Evolutionary conservation across 2,113 vertebrate genomes (phyloP).

Genomic region (Ceyx margarethae): DNA sequence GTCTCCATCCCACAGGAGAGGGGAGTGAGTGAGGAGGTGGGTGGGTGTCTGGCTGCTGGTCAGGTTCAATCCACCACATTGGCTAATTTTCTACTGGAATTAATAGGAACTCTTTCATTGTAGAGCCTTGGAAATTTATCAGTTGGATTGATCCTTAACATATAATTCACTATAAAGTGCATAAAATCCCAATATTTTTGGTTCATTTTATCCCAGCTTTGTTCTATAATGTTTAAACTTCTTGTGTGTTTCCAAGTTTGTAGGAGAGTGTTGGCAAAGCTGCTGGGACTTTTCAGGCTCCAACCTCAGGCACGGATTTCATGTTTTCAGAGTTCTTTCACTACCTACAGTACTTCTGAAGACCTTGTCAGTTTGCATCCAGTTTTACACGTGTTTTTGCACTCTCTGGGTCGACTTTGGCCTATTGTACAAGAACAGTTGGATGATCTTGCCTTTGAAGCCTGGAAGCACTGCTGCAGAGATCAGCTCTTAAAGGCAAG

Average conservation of each 20-base stretch:
- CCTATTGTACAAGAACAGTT: constrained; percentile 42
- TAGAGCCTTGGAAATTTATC: background rate
- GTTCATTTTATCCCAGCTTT: background rate
- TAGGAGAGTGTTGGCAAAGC: constrained; percentile 28
- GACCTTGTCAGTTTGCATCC: constrained; percentile 49
- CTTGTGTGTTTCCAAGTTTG: background rate
- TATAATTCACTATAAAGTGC: background rate
- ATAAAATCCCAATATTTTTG: background rate
- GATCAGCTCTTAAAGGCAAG: background rate
- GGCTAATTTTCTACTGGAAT: background rate
- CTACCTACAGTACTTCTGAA: constrained; percentile 25
- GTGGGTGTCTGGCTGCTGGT: background rate
- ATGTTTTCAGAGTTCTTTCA: constrained; percentile 41
- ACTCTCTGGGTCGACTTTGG: constrained; percentile 22
- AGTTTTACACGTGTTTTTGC: constrained; percentile 43
- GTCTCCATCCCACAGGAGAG: accelerated
- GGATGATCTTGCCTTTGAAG: constrained; percentile 33
- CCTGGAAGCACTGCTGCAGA: constrained; percentile 11
- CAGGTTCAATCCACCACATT: background rate
- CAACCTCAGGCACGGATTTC: constrained; percentile 18
- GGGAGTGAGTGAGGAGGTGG: background rate
- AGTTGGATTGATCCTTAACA: background rate
- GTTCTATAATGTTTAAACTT: background rate
- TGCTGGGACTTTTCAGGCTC: background rate
- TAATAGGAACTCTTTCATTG: background rate